Evolutionary conservation across 2,888 invertebrate species (phyloP).

Genomic region (Timema podura): DNA sequence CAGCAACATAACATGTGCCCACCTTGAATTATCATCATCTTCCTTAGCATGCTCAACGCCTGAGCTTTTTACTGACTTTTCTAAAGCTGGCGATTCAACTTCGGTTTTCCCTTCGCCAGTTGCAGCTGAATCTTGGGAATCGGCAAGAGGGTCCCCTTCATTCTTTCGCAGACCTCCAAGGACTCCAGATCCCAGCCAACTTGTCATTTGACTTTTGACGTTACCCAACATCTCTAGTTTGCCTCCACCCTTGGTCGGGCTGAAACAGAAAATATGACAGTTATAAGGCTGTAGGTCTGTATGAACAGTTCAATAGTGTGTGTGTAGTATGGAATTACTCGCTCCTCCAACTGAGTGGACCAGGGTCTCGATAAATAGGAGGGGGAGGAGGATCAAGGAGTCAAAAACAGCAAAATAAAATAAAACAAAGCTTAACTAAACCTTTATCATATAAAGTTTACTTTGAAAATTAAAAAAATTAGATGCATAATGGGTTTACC

Average conservation of each 20-base stretch:
- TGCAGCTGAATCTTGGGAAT: slow-evolving; percentile 27
- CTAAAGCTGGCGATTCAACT: slow-evolving; percentile 46
- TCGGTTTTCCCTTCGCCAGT: slow-evolving; percentile 40
- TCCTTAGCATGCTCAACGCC: slow-evolving; percentile 60
- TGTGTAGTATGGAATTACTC: too few species aligned
- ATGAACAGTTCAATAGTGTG: too few species aligned
- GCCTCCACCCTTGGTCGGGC: slow-evolving; percentile 63
- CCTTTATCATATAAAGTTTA: too few species aligned
- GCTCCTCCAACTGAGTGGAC: too few species aligned
- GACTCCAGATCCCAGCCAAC: slow-evolving; percentile 72
- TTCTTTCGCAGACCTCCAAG: slow-evolving; percentile 66
- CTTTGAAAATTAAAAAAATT: too few species aligned
- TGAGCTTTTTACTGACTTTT: slow-evolving; percentile 36
- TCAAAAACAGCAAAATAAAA: too few species aligned
- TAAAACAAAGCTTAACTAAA: too few species aligned
- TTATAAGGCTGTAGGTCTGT: slow-evolving; percentile 28
- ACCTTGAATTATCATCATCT: slow-evolving; percentile 88
- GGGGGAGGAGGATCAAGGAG: too few species aligned
- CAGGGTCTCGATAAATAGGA: too few species aligned
- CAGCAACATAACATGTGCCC: slow-evolving; percentile 35
- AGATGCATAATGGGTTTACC: too few species aligned
- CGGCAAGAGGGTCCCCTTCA: slow-evolving; percentile 43
- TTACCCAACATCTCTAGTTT: slow-evolving; percentile 80
- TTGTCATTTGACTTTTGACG: slow-evolving; percentile 70
- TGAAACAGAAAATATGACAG: slow-evolving; percentile 41